Conservation (phyloP, 2,888 invertebrate genomes). For the Kryphioiulus occultus region DNA sequence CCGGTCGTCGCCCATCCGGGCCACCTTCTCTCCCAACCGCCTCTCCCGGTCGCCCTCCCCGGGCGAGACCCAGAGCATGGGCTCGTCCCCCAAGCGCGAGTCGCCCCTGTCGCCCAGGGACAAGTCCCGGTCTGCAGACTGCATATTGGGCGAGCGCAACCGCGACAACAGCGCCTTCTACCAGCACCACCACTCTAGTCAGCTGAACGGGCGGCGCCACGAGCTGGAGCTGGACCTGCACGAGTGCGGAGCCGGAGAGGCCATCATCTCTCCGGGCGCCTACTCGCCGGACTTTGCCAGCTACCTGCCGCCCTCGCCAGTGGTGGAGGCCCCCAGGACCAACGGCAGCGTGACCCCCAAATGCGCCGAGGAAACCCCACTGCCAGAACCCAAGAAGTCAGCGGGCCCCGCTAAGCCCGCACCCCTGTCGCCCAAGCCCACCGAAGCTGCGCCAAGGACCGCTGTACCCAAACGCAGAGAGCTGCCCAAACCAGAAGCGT, state of each 20-base stretch:
- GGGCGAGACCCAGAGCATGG: conserved; percentile 57
- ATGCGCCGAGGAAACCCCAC: not conserved
- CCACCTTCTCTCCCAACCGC: conserved; percentile 50
- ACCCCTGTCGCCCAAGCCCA: not conserved
- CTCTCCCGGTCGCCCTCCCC: conserved; percentile 59
- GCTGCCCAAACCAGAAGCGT: not conserved
- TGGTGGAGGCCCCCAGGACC: not conserved
- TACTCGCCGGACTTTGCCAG: conserved; percentile 41
- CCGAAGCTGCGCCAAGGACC: not conserved
- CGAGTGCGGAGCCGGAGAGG: conserved; percentile 48
- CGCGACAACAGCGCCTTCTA: conserved; percentile 56
- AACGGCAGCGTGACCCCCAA: conserved; percentile 39
- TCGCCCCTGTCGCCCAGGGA: conserved; percentile 52
- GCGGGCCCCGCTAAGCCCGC: not conserved
- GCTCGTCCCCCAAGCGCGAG: conserved; percentile 50
- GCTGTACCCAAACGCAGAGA: not conserved
- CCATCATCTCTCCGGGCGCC: conserved; percentile 48
- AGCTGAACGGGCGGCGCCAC: conserved; percentile 49
- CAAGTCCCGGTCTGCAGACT: conserved; percentile 53
- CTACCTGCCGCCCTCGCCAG: conserved; percentile 39
- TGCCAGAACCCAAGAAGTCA: not conserved
- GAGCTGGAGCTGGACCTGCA: conserved; percentile 46
- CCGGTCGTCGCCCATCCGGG: conserved; percentile 52
- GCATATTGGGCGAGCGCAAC: conserved; percentile 56
- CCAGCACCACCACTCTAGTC: conserved; percentile 55